Conservation (phyloP, 2,113 vertebrate genomes). For the Corvus moneduloides region DNA sequence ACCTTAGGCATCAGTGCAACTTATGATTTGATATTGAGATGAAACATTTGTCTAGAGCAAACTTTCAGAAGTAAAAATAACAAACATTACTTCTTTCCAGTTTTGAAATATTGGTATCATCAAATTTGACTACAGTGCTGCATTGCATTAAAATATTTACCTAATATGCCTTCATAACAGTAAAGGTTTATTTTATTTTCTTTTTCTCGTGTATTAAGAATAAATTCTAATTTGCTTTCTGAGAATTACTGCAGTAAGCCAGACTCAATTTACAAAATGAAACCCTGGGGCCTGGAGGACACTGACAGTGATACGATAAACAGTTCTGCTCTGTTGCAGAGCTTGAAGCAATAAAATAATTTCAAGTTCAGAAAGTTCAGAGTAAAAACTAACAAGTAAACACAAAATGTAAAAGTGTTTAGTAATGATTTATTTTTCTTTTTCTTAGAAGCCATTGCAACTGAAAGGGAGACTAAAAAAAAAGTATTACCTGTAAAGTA, state of each 20-base stretch:
- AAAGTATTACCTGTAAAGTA: neutral
- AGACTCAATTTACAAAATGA: conserved; percentile 44
- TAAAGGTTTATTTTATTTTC: neutral
- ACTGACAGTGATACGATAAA: conserved; percentile 14
- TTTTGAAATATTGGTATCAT: neutral
- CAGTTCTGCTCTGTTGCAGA: neutral
- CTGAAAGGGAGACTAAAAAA: neutral
- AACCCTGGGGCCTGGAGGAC: conserved; percentile 8
- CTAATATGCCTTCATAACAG: neutral
- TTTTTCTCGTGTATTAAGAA: neutral
- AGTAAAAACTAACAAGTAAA: neutral
- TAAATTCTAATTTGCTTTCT: conserved; percentile 37
- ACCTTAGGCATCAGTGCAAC: neutral
- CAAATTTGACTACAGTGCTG: neutral
- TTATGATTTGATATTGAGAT: neutral
- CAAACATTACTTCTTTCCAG: neutral
- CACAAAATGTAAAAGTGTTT: neutral
- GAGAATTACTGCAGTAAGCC: conserved; percentile 25
- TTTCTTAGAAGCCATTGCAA: neutral
- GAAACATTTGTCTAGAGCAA: neutral
- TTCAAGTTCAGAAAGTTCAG: conserved; percentile 20
- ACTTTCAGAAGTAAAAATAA: neutral
- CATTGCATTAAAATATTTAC: conserved; percentile 27
- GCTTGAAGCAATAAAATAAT: conserved; percentile 25
- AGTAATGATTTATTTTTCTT: neutral